Evolutionary conservation across 2,113 vertebrate genomes (phyloP).

Genomic region (Naja naja): DNA sequence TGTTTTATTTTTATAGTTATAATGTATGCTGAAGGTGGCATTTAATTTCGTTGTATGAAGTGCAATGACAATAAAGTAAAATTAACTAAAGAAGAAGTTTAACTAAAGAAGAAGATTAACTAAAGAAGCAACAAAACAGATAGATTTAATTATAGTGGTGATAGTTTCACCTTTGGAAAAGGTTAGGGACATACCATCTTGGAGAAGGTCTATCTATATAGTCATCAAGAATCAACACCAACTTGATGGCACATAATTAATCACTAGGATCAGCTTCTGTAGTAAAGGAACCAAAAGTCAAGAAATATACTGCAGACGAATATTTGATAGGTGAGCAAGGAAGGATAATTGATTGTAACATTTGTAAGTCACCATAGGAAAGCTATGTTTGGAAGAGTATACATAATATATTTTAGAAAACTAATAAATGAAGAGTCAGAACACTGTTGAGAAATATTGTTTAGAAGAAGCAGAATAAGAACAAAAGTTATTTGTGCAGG

Average conservation of each 20-base stretch:
- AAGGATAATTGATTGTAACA: not conserved
- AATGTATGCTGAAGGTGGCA: no score
- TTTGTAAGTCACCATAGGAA: not conserved
- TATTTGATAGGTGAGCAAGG: no score
- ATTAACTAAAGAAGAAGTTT: no score
- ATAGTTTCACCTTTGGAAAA: not conserved
- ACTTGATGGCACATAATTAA: not conserved
- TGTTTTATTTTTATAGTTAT: no score
- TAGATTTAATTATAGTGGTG: not conserved
- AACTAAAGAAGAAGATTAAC: no score
- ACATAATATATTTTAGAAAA: not conserved
- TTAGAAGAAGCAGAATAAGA: not conserved
- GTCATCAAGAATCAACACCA: not conserved
- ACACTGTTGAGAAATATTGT: not conserved
- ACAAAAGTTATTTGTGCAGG: not conserved
- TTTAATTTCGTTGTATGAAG: no score
- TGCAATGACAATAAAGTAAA: no score
- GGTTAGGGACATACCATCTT: not conserved
- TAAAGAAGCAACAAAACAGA: no score
- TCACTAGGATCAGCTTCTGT: not conserved
- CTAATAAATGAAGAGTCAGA: not conserved
- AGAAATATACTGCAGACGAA: no score
- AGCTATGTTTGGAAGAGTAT: not conserved
- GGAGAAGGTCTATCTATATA: not conserved
- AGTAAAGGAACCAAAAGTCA: no score